Evolutionary conservation across 2,113 vertebrate species (phyloP).

Genomic region (Forbesichthys agassizii): DNA sequence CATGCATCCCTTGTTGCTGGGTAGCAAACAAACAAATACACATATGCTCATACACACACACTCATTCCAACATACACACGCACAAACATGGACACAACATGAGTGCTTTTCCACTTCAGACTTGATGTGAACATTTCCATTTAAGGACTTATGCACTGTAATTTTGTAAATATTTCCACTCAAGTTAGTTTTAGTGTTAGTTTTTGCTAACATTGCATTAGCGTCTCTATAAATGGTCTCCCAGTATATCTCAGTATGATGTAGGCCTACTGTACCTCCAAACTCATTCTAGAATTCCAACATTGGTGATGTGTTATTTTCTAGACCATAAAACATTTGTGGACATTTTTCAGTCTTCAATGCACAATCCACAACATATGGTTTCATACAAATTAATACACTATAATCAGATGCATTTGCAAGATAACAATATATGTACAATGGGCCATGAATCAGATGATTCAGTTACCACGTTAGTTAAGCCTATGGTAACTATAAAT

Average conservation of each 20-base stretch:
- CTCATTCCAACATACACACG: constrained; percentile 23
- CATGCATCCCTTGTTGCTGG: constrained; percentile 66
- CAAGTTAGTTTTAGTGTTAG: constrained; percentile 35
- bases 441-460: constrained; percentile 33
- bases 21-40: constrained; percentile 58
- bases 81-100: constrained; percentile 22
- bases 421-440: constrained; percentile 1
- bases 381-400: constrained; percentile 21
- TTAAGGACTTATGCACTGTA: constrained; percentile 61
- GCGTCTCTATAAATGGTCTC: constrained; percentile 14
- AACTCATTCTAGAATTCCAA: background rate
- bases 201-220: constrained; percentile 18
- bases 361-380: constrained; percentile 2
- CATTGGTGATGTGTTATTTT: background rate
- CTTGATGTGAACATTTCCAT: constrained; percentile 62
- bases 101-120: constrained; percentile 55
- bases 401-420: constrained; percentile 8
- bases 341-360: no score
- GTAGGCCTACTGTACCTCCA: background rate
- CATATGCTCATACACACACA: constrained; percentile 1
- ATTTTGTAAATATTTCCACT: constrained; percentile 72
- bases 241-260: no score
- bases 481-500: no score
- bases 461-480: constrained; percentile 26
- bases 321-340: background rate